Conservation (phyloP, 2,888 invertebrate species). For the Escarpia spicata region DNA sequence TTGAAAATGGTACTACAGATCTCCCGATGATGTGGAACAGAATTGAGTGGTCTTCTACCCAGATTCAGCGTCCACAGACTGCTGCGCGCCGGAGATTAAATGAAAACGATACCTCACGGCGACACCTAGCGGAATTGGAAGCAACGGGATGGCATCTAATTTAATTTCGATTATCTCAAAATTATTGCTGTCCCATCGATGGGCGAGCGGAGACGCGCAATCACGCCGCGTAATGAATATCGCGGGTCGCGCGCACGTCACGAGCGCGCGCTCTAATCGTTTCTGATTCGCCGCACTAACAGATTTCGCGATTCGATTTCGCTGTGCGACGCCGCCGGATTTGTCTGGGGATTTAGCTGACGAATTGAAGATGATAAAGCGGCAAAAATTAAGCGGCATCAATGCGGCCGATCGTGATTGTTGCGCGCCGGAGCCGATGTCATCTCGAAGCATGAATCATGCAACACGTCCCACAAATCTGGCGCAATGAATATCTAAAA, state of each 20-base stretch:
- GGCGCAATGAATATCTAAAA: conserved; percentile 5
- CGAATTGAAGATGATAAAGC: conserved; percentile 16
- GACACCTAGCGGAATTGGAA: not conserved
- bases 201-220: not conserved
- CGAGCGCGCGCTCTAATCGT: not conserved
- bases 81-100: not conserved
- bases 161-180: conserved; percentile 16
- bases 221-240: conserved; percentile 13
- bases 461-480: conserved; percentile 13
- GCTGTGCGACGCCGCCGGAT: not conserved
- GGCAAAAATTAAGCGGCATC: conserved; percentile 16
- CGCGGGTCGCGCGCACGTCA: conserved; percentile 14
- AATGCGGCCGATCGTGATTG: conserved; percentile 13
- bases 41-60: not conserved
- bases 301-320: conserved; percentile 16
- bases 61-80: not conserved
- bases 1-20: not conserved
- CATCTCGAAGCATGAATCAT: not conserved
- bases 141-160: conserved; percentile 2
- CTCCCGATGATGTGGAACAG: not conserved
- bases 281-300: conserved; percentile 16
- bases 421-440: conserved; percentile 10
- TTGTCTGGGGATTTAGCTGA: conserved; percentile 16
- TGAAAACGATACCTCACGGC: conserved; percentile 1
- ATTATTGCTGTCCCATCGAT: conserved; percentile 9